A percentile compares a stretch with the other conserved stretches of the same genome.
phyloP scores from a whole-genome alignment of 2,888 invertebrate genomes.

The Epinotia ramella region DNA sequence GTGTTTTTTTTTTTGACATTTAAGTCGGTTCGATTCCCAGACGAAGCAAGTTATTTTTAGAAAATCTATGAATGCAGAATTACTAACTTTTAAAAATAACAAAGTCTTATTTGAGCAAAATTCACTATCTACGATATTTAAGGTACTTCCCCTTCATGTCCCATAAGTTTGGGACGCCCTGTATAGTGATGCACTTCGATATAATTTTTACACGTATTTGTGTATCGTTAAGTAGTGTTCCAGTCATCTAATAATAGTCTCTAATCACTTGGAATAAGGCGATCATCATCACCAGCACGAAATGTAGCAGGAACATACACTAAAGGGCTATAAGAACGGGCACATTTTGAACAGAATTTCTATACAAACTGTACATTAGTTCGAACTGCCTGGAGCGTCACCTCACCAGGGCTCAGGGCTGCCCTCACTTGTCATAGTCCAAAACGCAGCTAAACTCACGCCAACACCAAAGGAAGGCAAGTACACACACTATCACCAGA shows the following conservation, averaged over 20 bases:
- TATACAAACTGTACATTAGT: not conserved
- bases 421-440: not conserved
- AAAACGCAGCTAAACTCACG: slow-evolving; percentile 17
- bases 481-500: slow-evolving; percentile 73
- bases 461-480: slow-evolving; percentile 13
- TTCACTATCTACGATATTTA: too few species aligned
- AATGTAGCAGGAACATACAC: not conserved
- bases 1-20: too few species aligned
- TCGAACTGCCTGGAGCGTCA: not conserved
- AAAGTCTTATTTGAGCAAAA: too few species aligned
- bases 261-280: not conserved
- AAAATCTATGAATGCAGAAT: too few species aligned
- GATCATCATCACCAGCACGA: not conserved
- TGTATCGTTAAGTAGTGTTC: not conserved
- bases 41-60: too few species aligned
- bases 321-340: not conserved
- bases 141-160: too few species aligned
- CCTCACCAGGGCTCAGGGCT: not conserved
- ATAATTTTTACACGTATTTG: not conserved
- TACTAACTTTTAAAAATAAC: too few species aligned
- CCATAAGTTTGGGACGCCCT: too few species aligned
- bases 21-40: too few species aligned
- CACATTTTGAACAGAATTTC: not conserved
- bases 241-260: not conserved
- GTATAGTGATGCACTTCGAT: too few species aligned